A percentile compares a stretch with the other conserved stretches of the same genome.
Evolutionary conservation across 2,888 invertebrate species (phyloP).

Genomic region (Erebia aethiops): DNA sequence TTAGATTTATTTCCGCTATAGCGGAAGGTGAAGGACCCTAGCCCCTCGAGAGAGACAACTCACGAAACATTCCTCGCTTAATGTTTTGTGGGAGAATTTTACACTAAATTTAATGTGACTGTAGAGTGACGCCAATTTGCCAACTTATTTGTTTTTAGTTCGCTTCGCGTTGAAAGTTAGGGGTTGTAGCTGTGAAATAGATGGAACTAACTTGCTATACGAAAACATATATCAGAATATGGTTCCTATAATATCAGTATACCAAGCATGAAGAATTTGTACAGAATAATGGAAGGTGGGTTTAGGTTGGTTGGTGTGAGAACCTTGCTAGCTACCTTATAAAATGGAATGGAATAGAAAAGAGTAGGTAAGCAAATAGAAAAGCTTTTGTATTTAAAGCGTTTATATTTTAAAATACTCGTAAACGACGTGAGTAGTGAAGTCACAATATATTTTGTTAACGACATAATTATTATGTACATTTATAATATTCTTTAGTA

Average conservation of each 20-base stretch:
- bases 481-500: too few species aligned
- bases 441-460: too few species aligned
- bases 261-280: not conserved
- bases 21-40: slow-evolving; percentile 76
- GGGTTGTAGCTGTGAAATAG: too few species aligned
- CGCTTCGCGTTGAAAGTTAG: not conserved
- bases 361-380: not conserved
- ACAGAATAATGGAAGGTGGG: not conserved
- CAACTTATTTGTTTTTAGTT: not conserved
- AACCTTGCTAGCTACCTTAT: not conserved
- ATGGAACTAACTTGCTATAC: not conserved
- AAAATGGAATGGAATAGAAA: not conserved
- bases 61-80: slow-evolving; percentile 50
- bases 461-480: too few species aligned
- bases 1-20: slow-evolving; percentile 79
- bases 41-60: slow-evolving; percentile 57
- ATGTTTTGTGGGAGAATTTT: slow-evolving; percentile 55
- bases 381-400: not conserved
- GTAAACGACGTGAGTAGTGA: too few species aligned
- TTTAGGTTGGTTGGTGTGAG: not conserved
- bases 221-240: not conserved
- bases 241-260: not conserved
- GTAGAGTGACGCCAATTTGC: slow-evolving; percentile 2
- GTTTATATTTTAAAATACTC: too few species aligned
- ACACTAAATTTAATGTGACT: slow-evolving; percentile 42